Base-by-base conservation (phyloP, 2,888 invertebrate genomes). In the Coelopa pilipes region DNA sequence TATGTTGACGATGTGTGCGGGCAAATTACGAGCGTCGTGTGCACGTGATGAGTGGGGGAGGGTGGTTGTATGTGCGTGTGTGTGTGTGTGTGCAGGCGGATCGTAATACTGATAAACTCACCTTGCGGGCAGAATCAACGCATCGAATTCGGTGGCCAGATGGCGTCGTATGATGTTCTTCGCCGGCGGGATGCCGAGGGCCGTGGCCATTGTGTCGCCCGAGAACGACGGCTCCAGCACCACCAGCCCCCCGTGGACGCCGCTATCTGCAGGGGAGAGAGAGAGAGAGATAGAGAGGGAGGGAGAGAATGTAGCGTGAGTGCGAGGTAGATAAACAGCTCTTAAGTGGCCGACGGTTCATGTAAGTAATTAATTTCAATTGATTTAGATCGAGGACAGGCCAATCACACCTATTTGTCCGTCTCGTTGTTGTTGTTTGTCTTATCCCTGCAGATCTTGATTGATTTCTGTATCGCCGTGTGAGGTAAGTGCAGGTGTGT, bases 161-260 rank as follows among this genome's bases (percentile, higher is more conserved):
- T 98, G 97, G 81, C 97, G 90, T 81, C 97, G 90, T 81, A 98
- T 96, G 88, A 97, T 97, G 85, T 95, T 96, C 87, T 97, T 96
- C 50, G 96, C 94, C 17, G 95, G 94, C 60, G 97, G 96, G 82
- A 97, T 96, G 72, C 96, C 96, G 77, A 96, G 90, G 0, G 96
- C 95, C 11, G 95, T 95, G 66, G 97, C 97, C 93, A 98, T 95
- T 62, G 96, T 96, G 87, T 97, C 97, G 47, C 96, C 96, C 73
- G 94, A 96, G 88, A 98, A 97, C 15, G 96, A 96, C 17, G 96
- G 95, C 85, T 98, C 97, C 82, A 98, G 88, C 17, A 97, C 97
- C 70, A 97, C 96, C 77, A 98, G 89, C 13, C 97, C 97, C 76
- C 98, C 97, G 85, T 98, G 97, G 11, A 98, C 96, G 80, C 98